Evolutionary conservation across 2,888 invertebrate species (phyloP), one percentile per base, ranked within the genome.

Genomic region (Ptychoptera contaminata): DNA sequence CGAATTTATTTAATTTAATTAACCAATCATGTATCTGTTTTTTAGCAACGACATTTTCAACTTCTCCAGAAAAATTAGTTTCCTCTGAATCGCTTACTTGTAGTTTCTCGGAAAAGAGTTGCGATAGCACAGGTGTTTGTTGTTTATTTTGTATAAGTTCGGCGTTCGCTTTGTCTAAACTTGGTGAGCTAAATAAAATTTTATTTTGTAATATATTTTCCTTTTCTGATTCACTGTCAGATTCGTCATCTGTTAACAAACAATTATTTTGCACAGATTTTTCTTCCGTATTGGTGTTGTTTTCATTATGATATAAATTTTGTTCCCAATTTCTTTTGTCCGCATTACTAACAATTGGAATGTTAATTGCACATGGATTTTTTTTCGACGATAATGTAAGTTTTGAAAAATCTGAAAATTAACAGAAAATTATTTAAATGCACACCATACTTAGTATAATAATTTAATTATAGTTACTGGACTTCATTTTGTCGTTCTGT

Each of bases 341-440:
- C 23, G 23, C 7, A 23, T 23, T 23, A 23, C 23, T 23, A 23
- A 23, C 7, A 23, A 23, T 23, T 5, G 23, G 23, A 23, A 23
- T 23, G 3, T 23, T 23, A 23, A 3, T 23, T 23, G 16, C 35
- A 11, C 16, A 11, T 23, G 35, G 8, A 11, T 57, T 56, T 50
- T 57, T 58, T 31, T 52, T 55, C 2, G 63, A 60, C 3, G 62
- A 60, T 2, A 63, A 54, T n/a, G 63, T 63, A 35, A 63, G 49
- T 50, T 63, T 64, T 2, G 61, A 53, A 43, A 64, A 63, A 49
- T 57, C 58, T 58, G 40, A 8, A 47, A 45, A 7, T 6, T n/a
- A 31, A 43, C 7, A 23, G 23, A 23, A 23, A 23, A 23, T 23
- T 23, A 3, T 5, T 23, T 5, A 23, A 23, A 23, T n/a, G n/a